phyloP scores from a whole-genome alignment of 2,888 invertebrate species.

The Ptychoptera albimana region DNA sequence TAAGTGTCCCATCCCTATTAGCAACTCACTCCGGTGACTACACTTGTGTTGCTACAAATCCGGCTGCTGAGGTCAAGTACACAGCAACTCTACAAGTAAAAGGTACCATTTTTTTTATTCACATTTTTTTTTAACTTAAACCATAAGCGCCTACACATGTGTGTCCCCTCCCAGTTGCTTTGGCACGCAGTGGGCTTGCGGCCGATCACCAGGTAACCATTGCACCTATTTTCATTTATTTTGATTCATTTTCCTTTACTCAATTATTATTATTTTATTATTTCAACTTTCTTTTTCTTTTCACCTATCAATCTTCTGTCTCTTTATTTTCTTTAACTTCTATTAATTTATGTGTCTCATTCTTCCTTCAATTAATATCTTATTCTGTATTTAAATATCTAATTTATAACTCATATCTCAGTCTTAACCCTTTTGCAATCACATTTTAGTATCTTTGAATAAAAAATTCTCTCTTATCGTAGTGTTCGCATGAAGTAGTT shows the following conservation, averaged over 20 bases:
- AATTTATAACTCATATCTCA: too few relatives aligned
- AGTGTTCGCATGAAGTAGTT: too few relatives aligned
- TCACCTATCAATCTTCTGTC: too few relatives aligned
- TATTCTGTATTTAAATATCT: too few relatives aligned
- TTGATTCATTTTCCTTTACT: constrained; percentile 11
- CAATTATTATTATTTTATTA: too few relatives aligned
- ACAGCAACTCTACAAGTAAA: constrained; percentile 66
- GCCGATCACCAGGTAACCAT: constrained; percentile 38
- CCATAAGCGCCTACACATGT: constrained; percentile 14
- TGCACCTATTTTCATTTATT: constrained; percentile 40
- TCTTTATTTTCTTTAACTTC: too few relatives aligned
- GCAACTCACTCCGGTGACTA: constrained; percentile 61
- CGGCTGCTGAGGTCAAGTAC: constrained; percentile 62
- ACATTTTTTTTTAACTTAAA: background rate
- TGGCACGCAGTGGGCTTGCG: constrained; percentile 52
- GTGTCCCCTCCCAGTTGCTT: constrained; percentile 31
- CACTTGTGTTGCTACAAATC: constrained; percentile 63
- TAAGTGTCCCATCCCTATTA: constrained; percentile 60
- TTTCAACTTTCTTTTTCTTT: too few relatives aligned
- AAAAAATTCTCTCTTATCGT: too few relatives aligned
- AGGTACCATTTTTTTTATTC: constrained; percentile 41
- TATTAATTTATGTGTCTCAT: too few relatives aligned
- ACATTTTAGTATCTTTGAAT: too few relatives aligned
- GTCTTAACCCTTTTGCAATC: too few relatives aligned
- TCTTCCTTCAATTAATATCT: too few relatives aligned